Evolutionary conservation across 2,797 vertebrate genomes (phyloP), one percentile per base, ranked within the genome.

Genomic region (Cynodonichthys magdalenae): DNA sequence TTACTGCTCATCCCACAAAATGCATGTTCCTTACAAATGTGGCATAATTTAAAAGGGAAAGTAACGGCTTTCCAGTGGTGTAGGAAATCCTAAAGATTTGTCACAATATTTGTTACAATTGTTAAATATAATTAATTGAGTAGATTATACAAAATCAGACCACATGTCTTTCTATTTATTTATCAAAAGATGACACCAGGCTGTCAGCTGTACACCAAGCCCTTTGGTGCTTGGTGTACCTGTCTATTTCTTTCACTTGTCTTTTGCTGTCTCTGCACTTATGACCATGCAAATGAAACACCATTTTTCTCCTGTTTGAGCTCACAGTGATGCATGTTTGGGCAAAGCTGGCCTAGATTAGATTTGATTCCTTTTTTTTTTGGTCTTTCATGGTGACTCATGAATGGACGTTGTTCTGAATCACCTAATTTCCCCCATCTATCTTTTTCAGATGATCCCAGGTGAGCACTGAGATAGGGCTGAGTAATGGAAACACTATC

Each of bases 401-500:
- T 74, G 9, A 68, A 47, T 52, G 60, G 71, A 36, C 15, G 18
- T 45, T 51, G 41, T 53, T 66, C 64, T 86, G 56, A 79, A 74
- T 80, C 44, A 82, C 61, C 75, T 71, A 24, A 41, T 74, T 53
- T 52, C 31, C n/a, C 24, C 41, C 14, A 5, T 65, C 59, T 57
- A 67, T 87, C 51, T 86, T 64, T 84, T 83, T 73, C 81, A 90
- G 87, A 55, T 79, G 63, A 78, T 79, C 74, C 72, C 64, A 69
- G 69, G 64, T 79, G 80, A 72, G 51, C 59, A 11, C 14, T 6
- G 14, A 68, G 52, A 74, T 69, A 58, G 58, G 58, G 72, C 70
- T 73, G 77, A 82, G 52, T 81, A 66, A 81, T 87, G 75, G 82
- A 84, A 88, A 84, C 61, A 49, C n/a, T 72, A 88, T 66, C 74